These are phyloP conservation scores for Mycogona germanica DNA, from an alignment of 2,888 invertebrate genomes.

Conservation along the genomic window DNA sequence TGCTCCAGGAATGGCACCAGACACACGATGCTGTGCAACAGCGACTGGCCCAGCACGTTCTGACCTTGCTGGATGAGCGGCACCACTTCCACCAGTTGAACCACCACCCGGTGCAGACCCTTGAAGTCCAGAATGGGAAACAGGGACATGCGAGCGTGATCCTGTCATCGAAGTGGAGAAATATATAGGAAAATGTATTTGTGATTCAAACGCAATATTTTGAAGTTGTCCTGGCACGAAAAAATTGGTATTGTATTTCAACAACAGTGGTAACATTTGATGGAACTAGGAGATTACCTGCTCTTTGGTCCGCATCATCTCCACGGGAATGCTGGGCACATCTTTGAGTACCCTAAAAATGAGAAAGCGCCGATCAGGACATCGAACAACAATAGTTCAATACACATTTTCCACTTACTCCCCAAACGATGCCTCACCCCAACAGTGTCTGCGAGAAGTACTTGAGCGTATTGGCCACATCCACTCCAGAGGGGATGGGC, in stretches of 20 bases:
- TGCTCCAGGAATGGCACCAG: slow-evolving; percentile 92
- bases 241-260: no score
- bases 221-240: no score
- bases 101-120: slow-evolving; percentile 81
- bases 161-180: no score
- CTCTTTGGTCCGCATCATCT: slow-evolving; percentile 76
- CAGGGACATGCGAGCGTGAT: slow-evolving; percentile 47
- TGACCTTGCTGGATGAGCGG: slow-evolving; percentile 80
- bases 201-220: no score
- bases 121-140: slow-evolving; percentile 97
- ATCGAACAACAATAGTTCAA: neutral
- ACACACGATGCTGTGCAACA: slow-evolving; percentile 87
- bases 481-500: slow-evolving; percentile 86
- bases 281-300: no score
- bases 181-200: no score
- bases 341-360: slow-evolving; percentile 82
- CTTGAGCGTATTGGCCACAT: slow-evolving; percentile 94
- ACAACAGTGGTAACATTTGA: no score
- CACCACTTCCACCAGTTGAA: slow-evolving; percentile 84
- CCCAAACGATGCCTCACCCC: slow-evolving; percentile 50
- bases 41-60: slow-evolving; percentile 78
- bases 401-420: neutral
- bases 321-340: slow-evolving; percentile 82
- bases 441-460: slow-evolving; percentile 95
- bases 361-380: neutral